Evolutionary conservation across 2,888 invertebrate species (phyloP).

Genomic region (Lasioglossum zephyrum): DNA sequence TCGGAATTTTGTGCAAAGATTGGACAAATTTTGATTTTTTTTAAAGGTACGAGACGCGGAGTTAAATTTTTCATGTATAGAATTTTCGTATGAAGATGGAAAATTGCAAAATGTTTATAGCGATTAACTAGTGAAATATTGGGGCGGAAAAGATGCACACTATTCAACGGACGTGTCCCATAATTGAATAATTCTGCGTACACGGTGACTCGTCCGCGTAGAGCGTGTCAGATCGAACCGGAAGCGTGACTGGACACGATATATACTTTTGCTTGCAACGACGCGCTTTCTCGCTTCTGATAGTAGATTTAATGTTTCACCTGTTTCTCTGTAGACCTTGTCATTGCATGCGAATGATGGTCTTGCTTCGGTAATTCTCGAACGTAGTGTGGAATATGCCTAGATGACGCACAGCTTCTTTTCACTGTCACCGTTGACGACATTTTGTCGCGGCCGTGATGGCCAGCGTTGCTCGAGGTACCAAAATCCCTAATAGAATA

Average conservation of each 20-base stretch:
- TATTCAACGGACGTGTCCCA: not conserved
- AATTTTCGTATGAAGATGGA: too few relatives aligned
- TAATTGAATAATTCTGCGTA: not conserved
- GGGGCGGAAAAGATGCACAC: not conserved
- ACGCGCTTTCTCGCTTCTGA: conserved; percentile 60
- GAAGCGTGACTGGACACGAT: conserved; percentile 31
- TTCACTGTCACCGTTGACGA: conserved; percentile 1
- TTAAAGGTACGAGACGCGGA: not conserved
- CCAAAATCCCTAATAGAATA: too few relatives aligned
- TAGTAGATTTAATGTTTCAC: conserved; percentile 60
- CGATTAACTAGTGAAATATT: not conserved
- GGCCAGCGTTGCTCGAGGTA: conserved; percentile 7
- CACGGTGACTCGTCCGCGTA: conserved; percentile 29
- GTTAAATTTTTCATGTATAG: not conserved
- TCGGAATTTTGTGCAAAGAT: not conserved
- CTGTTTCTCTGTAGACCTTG: conserved; percentile 50
- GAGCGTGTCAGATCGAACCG: conserved; percentile 12
- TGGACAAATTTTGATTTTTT: not conserved
- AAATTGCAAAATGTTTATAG: not conserved
- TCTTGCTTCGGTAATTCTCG: conserved; percentile 37
- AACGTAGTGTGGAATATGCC: conserved; percentile 44
- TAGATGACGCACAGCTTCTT: conserved; percentile 57
- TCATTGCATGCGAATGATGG: conserved; percentile 58
- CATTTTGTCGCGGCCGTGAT: not conserved
- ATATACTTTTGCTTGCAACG: conserved; percentile 47